Base-by-base conservation (phyloP, 2,888 invertebrate species). In the Melipona beecheii region DNA sequence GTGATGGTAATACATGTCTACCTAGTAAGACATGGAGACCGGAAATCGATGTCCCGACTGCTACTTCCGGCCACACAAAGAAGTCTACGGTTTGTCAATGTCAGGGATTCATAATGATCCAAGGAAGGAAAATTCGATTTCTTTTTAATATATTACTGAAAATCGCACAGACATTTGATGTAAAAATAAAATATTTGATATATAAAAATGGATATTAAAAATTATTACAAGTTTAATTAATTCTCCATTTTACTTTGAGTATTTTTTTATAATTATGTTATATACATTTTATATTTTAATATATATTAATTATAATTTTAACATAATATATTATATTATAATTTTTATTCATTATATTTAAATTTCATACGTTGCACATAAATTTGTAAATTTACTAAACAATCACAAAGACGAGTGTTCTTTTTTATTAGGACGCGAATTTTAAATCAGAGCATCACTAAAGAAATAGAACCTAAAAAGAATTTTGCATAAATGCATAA, bases 41-140 rank as follows among this genome's bases (percentile, higher is more conserved):
- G 88, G 87, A 88, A 87, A 69, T 88, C 78, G 85, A 19, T 74
- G 79, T 75, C 83, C 72, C 83, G 75, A 54, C 62, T 66, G 75
- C 54, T 72, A 77, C 76, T 85, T 88, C 86, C 86, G 75, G 85
- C 68, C 76, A 69, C 62, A 56, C 68, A 49, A 65, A 78, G 31
- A 52, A 76, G 49, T 64, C 64, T 75, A 81, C 65, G 56, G 13
- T 50, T 73, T 52, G 74, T 73, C 73, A 70, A 74, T 68, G 66
- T 76, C 75, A 66, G n/a, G 74, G 58, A 69, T 74, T 69, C n/a
- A 17, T 70, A 65, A 36, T 49, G 50, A 75, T 31, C 58, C 17
- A 70, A 21, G 49, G 1, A 24, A 54, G 21, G 56, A 21, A 73
- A 62, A 71, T 79, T 54, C 31, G 54, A 70, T 66, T 52, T 80